Conservation (phyloP, 2,113 vertebrate genomes). For the Dromiciops gliroides region DNA sequence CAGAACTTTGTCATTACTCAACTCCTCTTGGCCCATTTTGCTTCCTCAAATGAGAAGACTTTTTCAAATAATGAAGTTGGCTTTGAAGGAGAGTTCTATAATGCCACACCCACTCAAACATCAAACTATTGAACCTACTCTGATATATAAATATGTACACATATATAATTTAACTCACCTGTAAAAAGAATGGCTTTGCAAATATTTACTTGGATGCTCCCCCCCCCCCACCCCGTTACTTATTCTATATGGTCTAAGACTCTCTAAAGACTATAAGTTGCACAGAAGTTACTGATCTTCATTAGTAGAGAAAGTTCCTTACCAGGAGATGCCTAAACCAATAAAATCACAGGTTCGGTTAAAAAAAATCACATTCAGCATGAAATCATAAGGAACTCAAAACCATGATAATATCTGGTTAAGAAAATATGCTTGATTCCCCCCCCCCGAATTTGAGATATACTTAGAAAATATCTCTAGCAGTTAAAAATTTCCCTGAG, state of each 20-base stretch:
- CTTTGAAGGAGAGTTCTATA: background rate
- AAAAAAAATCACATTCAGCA: background rate
- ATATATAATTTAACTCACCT: background rate
- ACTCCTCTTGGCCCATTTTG: background rate
- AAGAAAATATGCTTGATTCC: background rate
- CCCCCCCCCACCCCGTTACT: background rate
- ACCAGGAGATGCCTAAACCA: background rate
- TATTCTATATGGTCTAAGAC: background rate
- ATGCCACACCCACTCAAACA: background rate
- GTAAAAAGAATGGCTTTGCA: background rate
- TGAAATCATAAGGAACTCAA: constrained; percentile 39
- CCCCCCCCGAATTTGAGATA: constrained; percentile 37
- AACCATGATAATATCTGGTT: constrained; percentile 19
- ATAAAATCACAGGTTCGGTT: background rate
- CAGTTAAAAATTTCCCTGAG: constrained; percentile 15
- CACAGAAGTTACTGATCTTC: background rate
- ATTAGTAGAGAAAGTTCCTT: background rate
- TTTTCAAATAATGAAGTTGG: constrained; percentile 4
- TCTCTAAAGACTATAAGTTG: background rate
- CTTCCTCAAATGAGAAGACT: background rate
- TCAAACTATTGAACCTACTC: background rate
- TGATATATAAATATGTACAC: background rate
- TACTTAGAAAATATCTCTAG: constrained; percentile 53
- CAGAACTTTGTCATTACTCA: background rate
- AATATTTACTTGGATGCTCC: background rate